Percentiles rank a stretch among this genome's conserved stretches.
Evolutionary conservation across 2,797 vertebrate species (phyloP).

Genomic region (Gallinago solitaria): DNA sequence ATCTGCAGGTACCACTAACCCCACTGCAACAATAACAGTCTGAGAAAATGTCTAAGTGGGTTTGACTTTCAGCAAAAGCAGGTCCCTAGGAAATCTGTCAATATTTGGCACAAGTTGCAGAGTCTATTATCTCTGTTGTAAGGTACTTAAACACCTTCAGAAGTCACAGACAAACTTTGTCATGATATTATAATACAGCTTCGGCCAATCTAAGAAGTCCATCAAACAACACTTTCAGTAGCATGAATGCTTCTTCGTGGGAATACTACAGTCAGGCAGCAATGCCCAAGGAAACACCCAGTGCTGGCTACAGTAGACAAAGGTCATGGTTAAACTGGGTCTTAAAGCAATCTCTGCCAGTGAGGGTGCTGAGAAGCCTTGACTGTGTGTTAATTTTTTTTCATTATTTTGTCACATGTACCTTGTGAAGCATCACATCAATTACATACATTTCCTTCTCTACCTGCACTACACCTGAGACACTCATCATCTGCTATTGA

Average conservation of each 20-base stretch:
- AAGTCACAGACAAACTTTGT: neutral
- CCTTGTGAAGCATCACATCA: neutral
- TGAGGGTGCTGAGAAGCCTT: neutral
- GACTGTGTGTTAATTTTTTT: neutral
- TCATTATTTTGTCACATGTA: neutral
- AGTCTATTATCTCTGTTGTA: neutral
- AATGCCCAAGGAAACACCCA: neutral
- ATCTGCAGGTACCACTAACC: neutral
- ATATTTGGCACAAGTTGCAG: neutral
- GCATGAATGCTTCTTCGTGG: neutral
- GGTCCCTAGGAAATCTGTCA: neutral
- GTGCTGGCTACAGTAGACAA: neutral
- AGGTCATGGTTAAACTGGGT: neutral
- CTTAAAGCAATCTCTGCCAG: neutral
- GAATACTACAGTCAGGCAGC: neutral
- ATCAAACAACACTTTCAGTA: neutral
- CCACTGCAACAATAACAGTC: neutral
- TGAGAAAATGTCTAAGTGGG: neutral
- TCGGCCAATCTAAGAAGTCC: neutral
- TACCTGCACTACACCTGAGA: neutral
- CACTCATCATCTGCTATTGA: neutral
- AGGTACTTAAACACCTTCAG: neutral
- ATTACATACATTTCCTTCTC: neutral
- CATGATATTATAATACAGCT: neutral
- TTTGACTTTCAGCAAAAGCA: neutral